Percentiles rank a stretch among this genome's conserved stretches.
phyloP scores from a whole-genome alignment of 1,140 invertebrate species.

The Sitobion miscanthi region DNA sequence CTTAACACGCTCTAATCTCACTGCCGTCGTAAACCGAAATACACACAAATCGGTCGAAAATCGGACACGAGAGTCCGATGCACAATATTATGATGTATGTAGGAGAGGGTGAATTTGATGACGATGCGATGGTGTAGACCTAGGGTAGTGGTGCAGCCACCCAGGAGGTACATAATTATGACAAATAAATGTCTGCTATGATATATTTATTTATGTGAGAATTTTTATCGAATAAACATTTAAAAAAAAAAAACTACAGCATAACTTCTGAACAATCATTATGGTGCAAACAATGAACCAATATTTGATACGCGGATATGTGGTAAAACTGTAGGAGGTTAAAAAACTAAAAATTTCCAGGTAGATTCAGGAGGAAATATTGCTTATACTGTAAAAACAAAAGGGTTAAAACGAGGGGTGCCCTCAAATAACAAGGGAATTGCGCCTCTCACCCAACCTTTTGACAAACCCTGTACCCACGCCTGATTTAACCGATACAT shows the following conservation, averaged over 20 bases:
- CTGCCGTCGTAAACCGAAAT: too few relatives aligned
- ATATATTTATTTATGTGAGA: not conserved
- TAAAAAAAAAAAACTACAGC: not conserved
- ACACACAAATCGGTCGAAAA: too few relatives aligned
- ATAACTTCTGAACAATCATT: not conserved
- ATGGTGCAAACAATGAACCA: not conserved
- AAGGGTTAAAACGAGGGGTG: not conserved
- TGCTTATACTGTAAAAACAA: not conserved
- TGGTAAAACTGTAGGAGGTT: not conserved
- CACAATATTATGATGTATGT: too few relatives aligned
- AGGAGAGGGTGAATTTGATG: too few relatives aligned
- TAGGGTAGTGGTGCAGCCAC: too few relatives aligned
- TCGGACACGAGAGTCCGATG: too few relatives aligned
- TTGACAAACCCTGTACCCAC: not conserved
- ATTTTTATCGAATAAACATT: not conserved
- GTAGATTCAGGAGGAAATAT: not conserved
- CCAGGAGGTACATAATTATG: too few relatives aligned
- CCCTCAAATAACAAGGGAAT: not conserved
- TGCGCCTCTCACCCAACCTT: not conserved
- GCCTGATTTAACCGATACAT: not conserved
- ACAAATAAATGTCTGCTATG: too few relatives aligned
- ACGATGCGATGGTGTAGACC: too few relatives aligned
- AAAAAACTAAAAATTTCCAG: not conserved
- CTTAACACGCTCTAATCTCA: too few relatives aligned
- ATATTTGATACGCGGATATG: not conserved